Percentiles rank a stretch among this genome's conserved stretches.
phyloP scores from a whole-genome alignment of 2,888 invertebrate species.

The Nomada flava region DNA sequence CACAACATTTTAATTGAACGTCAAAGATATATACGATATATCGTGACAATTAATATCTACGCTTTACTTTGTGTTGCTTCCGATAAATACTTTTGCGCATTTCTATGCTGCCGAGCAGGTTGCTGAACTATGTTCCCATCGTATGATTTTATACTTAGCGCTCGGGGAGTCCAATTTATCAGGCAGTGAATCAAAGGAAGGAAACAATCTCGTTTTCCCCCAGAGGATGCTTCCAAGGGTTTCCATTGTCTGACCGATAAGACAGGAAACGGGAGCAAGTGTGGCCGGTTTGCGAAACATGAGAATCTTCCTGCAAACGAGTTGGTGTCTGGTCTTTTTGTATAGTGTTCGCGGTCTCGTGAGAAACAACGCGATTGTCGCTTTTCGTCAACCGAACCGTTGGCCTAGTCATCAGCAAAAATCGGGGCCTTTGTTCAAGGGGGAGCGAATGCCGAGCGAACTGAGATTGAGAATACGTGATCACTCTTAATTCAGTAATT shows the following conservation, averaged over 20 bases:
- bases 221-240: conserved; percentile 1
- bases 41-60: too few relatives aligned
- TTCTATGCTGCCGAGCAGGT: not conserved
- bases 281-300: conserved; percentile 50
- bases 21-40: too few relatives aligned
- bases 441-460: conserved; percentile 60
- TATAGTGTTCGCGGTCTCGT: conserved; percentile 54
- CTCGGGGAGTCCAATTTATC: conserved; percentile 18
- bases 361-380: conserved; percentile 63
- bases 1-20: too few relatives aligned
- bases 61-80: too few relatives aligned
- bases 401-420: conserved; percentile 20
- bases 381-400: conserved; percentile 42
- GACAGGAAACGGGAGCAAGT: conserved; percentile 55
- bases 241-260: conserved; percentile 58
- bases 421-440: conserved; percentile 25
- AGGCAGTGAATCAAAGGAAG: conserved; percentile 29
- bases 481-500: too few relatives aligned
- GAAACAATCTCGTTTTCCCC: conserved; percentile 13
- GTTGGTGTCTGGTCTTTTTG: conserved; percentile 13
- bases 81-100: not conserved
- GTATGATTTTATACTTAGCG: not conserved
- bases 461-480: too few relatives aligned
- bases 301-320: conserved; percentile 52
- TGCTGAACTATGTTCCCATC: not conserved